Conservation (phyloP, 2,113 vertebrate genomes). For the Litocranius walleri region DNA sequence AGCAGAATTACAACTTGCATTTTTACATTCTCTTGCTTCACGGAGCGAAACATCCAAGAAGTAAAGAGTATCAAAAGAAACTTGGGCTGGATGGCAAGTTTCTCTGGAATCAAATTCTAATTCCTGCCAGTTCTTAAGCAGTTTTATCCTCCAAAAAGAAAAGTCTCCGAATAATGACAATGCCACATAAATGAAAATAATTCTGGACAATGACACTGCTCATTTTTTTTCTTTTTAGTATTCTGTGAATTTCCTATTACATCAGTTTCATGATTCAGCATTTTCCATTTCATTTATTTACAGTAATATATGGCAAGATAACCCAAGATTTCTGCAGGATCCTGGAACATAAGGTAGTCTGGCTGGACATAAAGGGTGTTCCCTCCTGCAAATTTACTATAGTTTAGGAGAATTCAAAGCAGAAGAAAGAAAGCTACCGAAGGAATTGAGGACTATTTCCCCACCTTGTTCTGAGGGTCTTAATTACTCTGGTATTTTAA, state of each 20-base stretch:
- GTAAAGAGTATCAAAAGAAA: background rate
- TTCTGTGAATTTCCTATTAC: slow-evolving; percentile 61
- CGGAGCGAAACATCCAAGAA: background rate
- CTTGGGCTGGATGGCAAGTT: background rate
- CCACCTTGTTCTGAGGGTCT: background rate
- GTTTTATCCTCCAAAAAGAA: background rate
- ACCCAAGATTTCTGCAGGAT: slow-evolving; percentile 33
- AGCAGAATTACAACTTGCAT: background rate
- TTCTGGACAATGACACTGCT: slow-evolving; percentile 55
- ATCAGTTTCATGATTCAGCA: slow-evolving; percentile 51
- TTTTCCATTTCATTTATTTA: slow-evolving; percentile 64
- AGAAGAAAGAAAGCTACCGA: background rate
- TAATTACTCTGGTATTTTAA: background rate
- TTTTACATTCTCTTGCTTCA: slow-evolving; percentile 16
- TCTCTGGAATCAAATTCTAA: slow-evolving; percentile 17
- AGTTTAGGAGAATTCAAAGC: slow-evolving; percentile 29
- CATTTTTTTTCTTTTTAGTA: slow-evolving; percentile 13
- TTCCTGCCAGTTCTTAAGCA: background rate
- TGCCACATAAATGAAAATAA: slow-evolving; percentile 13
- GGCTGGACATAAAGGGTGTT: slow-evolving; percentile 24
- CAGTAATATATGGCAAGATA: slow-evolving; percentile 55
- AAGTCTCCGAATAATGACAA: background rate
- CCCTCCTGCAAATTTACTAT: slow-evolving; percentile 29
- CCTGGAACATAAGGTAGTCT: slow-evolving; percentile 37
- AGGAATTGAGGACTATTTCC: background rate